Evolutionary conservation across 2,113 vertebrate species (phyloP).

Genomic region (Grantiella picta): DNA sequence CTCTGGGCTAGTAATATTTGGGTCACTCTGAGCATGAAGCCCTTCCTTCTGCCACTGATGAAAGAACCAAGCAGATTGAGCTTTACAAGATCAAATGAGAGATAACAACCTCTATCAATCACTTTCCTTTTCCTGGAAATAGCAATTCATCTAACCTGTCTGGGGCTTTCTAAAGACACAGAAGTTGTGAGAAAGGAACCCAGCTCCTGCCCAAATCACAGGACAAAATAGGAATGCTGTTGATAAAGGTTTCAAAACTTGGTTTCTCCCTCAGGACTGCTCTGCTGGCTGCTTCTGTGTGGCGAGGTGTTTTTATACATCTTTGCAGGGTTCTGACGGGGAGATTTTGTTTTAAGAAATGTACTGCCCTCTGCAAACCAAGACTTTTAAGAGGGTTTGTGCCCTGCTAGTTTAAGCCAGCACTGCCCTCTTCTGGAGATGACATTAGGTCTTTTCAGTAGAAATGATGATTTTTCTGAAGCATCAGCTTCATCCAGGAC

Average conservation of each 20-base stretch:
- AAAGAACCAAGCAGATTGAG: not conserved
- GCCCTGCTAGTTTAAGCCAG: constrained; percentile 35
- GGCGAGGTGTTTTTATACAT: not conserved
- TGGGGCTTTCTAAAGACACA: not conserved
- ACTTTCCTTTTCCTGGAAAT: not conserved
- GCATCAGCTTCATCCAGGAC: not conserved
- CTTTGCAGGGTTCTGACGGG: not conserved
- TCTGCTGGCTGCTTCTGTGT: not conserved
- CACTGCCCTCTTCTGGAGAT: constrained; percentile 61
- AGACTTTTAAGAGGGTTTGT: not conserved
- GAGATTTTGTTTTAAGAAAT: not conserved
- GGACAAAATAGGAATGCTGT: not conserved
- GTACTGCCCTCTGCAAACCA: not conserved
- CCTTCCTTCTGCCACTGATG: not conserved
- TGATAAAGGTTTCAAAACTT: not conserved
- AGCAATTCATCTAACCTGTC: not conserved
- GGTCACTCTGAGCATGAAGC: not conserved
- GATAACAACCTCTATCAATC: not conserved
- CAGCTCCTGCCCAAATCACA: not conserved
- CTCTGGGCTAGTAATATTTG: not conserved
- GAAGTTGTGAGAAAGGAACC: not conserved
- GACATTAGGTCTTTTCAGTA: not conserved
- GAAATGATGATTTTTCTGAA: not conserved
- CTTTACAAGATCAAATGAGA: not conserved
- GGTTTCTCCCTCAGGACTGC: not conserved